phyloP scores from a whole-genome alignment of 53 echinoderm and acorn worm species.

The Apostichopus leukothele region DNA sequence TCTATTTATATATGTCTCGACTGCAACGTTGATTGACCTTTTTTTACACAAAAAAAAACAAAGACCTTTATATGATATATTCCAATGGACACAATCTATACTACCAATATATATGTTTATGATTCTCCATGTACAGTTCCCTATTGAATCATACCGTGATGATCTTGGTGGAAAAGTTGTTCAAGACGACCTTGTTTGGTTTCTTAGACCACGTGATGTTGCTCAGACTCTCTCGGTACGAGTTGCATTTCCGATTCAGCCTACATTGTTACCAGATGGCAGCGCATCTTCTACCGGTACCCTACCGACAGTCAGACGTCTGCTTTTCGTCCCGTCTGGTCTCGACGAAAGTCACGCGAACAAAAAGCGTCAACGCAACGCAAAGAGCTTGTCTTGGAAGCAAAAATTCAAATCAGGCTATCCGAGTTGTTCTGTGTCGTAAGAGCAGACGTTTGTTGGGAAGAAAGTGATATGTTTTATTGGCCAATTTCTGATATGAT shows the following conservation, averaged over 20 bases:
- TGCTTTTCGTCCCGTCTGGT: neutral
- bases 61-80: no score
- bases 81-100: no score
- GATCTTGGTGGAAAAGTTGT: conserved; percentile 55
- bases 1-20: no score
- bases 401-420: neutral
- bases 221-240: conserved; percentile 17
- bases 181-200: conserved; percentile 73
- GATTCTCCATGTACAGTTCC: conserved; percentile 43
- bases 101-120: neutral
- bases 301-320: no score
- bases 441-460: neutral
- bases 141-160: conserved; percentile 53
- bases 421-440: conserved; percentile 11
- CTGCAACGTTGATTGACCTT: no score
- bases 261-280: neutral
- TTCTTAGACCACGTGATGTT: conserved; percentile 78
- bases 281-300: no score
- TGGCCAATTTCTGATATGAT: no score
- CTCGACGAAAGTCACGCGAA: neutral
- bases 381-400: neutral
- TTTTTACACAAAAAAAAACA: no score
- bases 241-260: neutral
- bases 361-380: neutral
- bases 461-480: no score